These are phyloP conservation scores for Gavialis gangeticus DNA, from an alignment of 2,113 vertebrate genomes.

Conservation along the genomic window DNA sequence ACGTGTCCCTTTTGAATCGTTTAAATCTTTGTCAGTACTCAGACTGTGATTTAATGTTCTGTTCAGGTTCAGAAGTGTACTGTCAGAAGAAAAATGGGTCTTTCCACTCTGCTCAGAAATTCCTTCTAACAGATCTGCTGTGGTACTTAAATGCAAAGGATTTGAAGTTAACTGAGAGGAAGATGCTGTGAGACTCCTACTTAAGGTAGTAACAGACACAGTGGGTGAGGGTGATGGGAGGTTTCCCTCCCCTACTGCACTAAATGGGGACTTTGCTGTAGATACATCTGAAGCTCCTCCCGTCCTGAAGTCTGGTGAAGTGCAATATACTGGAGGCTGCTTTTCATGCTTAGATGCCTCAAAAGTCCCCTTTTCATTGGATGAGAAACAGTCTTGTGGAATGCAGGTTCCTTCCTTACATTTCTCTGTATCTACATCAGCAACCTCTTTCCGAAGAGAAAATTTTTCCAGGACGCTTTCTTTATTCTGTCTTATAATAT, in stretches of 20 bases:
- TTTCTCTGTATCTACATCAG: conserved; percentile 76
- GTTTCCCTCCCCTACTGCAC: conserved; percentile 82
- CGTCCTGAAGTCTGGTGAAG: conserved; percentile 84
- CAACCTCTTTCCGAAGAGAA: conserved; percentile 77
- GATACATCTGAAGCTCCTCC: conserved; percentile 82
- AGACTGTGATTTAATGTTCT: conserved; percentile 67
- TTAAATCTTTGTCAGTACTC: conserved; percentile 69
- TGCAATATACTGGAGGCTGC: conserved; percentile 83
- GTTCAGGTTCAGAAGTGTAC: conserved; percentile 65
- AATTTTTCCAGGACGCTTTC: conserved; percentile 81
- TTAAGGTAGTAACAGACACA: conserved; percentile 76
- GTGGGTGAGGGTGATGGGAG: conserved; percentile 83
- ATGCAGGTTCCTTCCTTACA: conserved; percentile 71
- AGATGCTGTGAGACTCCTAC: conserved; percentile 73
- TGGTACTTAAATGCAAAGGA: conserved; percentile 73
- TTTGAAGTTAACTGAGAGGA: conserved; percentile 74
- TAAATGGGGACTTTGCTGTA: conserved; percentile 80
- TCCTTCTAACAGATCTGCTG: conserved; percentile 77
- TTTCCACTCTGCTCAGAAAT: conserved; percentile 79
- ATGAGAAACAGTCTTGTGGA: conserved; percentile 73
- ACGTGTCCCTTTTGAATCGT: conserved; percentile 69
- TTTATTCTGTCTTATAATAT: conserved; percentile 75
- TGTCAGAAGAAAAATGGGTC: conserved; percentile 73
- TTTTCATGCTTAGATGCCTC: conserved; percentile 82
- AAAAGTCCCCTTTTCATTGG: conserved; percentile 75